Conservation (phyloP, 2,888 invertebrate species). For the Epistrophe grossulariae region DNA sequence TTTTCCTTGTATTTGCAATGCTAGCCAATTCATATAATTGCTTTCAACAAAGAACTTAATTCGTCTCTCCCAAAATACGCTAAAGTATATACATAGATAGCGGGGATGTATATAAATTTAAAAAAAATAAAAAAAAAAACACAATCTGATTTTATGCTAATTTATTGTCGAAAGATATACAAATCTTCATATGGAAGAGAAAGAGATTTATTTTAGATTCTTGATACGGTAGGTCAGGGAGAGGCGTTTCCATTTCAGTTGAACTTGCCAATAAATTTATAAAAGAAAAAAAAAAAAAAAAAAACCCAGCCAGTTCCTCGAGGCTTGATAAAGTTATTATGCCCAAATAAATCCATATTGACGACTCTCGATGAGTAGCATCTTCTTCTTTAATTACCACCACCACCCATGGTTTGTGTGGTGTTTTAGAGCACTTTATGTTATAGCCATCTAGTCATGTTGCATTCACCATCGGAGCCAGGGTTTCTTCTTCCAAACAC, state of each 20-base stretch:
- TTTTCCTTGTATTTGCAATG: conserved; percentile 14
- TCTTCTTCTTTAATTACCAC: conserved; percentile 60
- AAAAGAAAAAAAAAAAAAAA: conserved; percentile 48
- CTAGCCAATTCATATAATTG: conserved; percentile 33
- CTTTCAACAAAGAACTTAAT: conserved; percentile 27
- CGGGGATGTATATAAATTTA: conserved; percentile 38
- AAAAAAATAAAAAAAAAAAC: conserved; percentile 34
- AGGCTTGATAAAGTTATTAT: conserved; percentile 54
- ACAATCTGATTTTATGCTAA: conserved; percentile 47
- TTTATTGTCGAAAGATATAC: conserved; percentile 58
- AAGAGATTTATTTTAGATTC: conserved; percentile 36
- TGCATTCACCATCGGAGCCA: conserved; percentile 66
- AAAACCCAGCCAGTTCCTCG: not conserved
- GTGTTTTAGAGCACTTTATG: conserved; percentile 40
- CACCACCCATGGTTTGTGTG: conserved; percentile 49
- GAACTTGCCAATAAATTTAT: conserved; percentile 61
- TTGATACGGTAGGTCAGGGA: conserved; percentile 70
- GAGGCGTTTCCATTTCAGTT: conserved; percentile 73
- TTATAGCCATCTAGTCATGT: conserved; percentile 61
- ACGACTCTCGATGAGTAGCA: conserved; percentile 45
- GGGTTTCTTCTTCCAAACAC: conserved; percentile 67
- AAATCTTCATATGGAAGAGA: conserved; percentile 46
- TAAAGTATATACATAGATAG: not conserved
- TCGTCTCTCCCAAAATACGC: conserved; percentile 6
- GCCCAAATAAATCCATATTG: conserved; percentile 59